Evolutionary conservation across 2,888 invertebrate species (phyloP).

Genomic region (Thyatira batis): DNA sequence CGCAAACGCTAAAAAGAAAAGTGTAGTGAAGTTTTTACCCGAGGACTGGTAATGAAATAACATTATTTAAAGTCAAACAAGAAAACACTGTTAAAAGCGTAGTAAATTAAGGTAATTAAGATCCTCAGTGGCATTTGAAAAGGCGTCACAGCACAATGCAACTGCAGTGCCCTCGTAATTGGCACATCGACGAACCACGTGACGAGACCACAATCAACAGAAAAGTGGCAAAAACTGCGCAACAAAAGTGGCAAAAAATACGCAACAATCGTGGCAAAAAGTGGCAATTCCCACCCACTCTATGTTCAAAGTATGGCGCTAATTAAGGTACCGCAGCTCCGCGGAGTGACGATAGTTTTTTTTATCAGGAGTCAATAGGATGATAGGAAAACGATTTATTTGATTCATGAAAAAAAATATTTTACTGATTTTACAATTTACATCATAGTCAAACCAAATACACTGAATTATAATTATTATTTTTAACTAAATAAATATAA

Average conservation of each 20-base stretch:
- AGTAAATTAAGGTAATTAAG: conserved; percentile 33
- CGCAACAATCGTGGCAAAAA: conserved; percentile 45
- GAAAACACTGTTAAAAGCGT: neutral
- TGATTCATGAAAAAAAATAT: too few relatives aligned
- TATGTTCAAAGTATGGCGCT: conserved; percentile 49
- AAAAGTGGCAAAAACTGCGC: conserved; percentile 58
- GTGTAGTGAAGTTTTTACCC: neutral
- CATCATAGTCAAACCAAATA: too few relatives aligned
- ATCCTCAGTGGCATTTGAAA: conserved; percentile 17
- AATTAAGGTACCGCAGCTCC: conserved; percentile 62
- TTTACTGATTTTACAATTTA: too few relatives aligned
- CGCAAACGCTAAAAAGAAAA: neutral
- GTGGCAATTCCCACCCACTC: conserved; percentile 64
- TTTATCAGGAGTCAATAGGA: conserved; percentile 14
- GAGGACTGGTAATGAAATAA: neutral
- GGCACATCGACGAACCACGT: conserved; percentile 49
- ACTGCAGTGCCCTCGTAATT: conserved; percentile 42
- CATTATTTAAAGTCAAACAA: neutral
- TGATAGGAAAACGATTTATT: neutral
- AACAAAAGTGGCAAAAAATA: conserved; percentile 55
- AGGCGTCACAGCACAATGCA: conserved; percentile 24
- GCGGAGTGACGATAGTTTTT: conserved; percentile 35
- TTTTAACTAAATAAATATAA: too few relatives aligned
- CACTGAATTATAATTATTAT: too few relatives aligned
- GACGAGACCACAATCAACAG: conserved; percentile 39